phyloP scores from a whole-genome alignment of 2,797 vertebrate genomes.

The Cirrhinus mrigala region DNA sequence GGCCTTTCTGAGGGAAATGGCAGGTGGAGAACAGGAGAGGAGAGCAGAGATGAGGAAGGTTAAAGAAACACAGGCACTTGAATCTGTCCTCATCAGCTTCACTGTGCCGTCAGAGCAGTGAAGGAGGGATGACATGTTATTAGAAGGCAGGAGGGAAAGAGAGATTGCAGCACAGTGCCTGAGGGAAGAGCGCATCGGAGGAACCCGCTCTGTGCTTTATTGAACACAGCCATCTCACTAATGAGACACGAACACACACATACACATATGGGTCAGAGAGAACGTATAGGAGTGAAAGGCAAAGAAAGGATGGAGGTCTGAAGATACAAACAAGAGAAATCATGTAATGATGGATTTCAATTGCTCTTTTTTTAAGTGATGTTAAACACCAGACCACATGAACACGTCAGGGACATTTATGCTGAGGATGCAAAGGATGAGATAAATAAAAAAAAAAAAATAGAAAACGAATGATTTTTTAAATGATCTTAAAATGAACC shows the following conservation, averaged over 20 bases:
- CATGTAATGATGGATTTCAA: not conserved
- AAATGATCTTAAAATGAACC: no score
- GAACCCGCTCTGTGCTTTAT: conserved; percentile 47
- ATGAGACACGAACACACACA: conserved; percentile 20
- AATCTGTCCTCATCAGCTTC: conserved; percentile 47
- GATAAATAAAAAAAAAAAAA: not conserved
- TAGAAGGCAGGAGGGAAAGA: conserved; percentile 44
- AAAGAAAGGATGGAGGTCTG: not conserved
- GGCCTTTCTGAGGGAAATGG: conserved; percentile 17
- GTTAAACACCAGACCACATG: conserved; percentile 7
- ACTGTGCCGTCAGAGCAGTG: conserved; percentile 42
- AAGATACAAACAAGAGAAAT: not conserved
- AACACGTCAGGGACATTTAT: not conserved
- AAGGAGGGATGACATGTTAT: conserved; percentile 56
- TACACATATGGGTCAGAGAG: not conserved
- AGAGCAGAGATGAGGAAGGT: conserved; percentile 48
- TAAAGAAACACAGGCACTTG: conserved; percentile 40
- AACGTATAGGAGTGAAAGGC: not conserved
- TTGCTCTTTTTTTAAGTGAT: not conserved
- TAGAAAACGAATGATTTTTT: not conserved
- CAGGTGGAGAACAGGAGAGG: conserved; percentile 23
- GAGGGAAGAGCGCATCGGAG: conserved; percentile 36
- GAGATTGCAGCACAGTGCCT: conserved; percentile 32
- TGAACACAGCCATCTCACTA: conserved; percentile 41
- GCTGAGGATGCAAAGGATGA: not conserved